Evolutionary conservation across 2,113 vertebrate species (phyloP), one percentile per base, ranked within the genome.

Genomic region (Triplophysa siluroides): DNA sequence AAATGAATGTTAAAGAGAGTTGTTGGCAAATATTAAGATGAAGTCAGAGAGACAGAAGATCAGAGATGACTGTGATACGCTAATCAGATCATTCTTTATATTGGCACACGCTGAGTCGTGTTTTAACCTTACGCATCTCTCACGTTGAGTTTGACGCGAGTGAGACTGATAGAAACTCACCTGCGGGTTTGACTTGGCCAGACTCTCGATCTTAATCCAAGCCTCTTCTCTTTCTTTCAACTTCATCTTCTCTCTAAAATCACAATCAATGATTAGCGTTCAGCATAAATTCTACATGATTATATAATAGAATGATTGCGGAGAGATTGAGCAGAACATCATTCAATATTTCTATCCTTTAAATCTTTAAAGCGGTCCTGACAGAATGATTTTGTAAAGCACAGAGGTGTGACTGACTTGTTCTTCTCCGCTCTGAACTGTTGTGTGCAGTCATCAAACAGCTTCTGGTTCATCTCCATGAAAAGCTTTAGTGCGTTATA

Each of bases 381-480:
- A 29, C 26, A 29, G 26, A 29, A 29, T 29, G 26, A 29, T 29
- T 29, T 29, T 33, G 43, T 33, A 19, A 43, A 18, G 14, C 16
- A 56, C 16, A 8, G 29, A 33, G 33, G 29, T 33, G 62, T 23
- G 19, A 92, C 94, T 95, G 88, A 98, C 97, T 97, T 98, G 87
- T 97, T 96, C 83, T 98, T 98, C 93, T 99, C 97, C 63, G 97
- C 97, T 89, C 96, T 97, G 86, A 97, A 99, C 92, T 99, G 97
- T 83, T 99, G 97, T 54, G 97, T 99, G 90, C 97, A 99, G 90
- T 99, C 97, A 80, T 99, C 97, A 63, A 99, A 99, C 38, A 99
- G 95, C 89, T 99, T 99, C 92, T 99, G 97, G 91, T 99, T 99
- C 97, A 99, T 99, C 90, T 99, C 97, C 97, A 99, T 99, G 93